Base-by-base conservation (phyloP, 2,888 invertebrate species). In the Temnothorax ravouxi region DNA sequence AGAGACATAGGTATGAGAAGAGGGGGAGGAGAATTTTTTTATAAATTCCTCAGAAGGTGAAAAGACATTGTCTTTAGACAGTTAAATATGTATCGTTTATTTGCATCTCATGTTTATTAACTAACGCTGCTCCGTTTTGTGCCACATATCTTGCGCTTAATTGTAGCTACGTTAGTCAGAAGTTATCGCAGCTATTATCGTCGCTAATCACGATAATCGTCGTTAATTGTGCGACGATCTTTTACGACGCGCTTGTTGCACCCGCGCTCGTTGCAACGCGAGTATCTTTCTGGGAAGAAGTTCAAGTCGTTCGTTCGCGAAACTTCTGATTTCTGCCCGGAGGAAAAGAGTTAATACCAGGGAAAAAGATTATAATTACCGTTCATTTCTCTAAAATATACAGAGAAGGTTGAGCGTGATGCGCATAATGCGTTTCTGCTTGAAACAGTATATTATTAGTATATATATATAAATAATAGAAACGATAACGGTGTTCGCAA, bases 221-320 rank as follows among this genome's bases (percentile, higher is more conserved):
- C 13, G 79, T 56, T 71, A 56, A 79, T 79, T 71, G 56, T 34
- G 29, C 21, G 74, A n/a, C n/a, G 34, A 34, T 50, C 50, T 54
- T 69, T 67, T 52, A 69, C 66, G 38, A 44, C n/a, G 25, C 9
- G 38, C 11, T 21, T 8, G 41, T 72, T 29, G n/a, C 11, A 72
- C 25, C n/a, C 13, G 50, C 13, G 50, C 18, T 18, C n/a, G n/a
- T 72, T 61, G 6, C 18, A 44, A 9, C n/a, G 47, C 18, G 21
- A 64, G 9, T 29, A 76, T 29, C 38, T 66, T 52, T 38, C 25
- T 67, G 9, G 25, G 52, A 50, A 52, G 25, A 50, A 25, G 18
- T 71, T 54, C 15, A 34, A 71, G 34, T 38, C 21, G 47, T 13
- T 21, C 21, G 44, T 64, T 52, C 38, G 29, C 25, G 5, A 15